A percentile compares a stretch with the other conserved stretches of the same genome.
These are phyloP conservation scores for Chelonus insularis DNA, from an alignment of 1,140 invertebrate species.

Conservation along the genomic window DNA sequence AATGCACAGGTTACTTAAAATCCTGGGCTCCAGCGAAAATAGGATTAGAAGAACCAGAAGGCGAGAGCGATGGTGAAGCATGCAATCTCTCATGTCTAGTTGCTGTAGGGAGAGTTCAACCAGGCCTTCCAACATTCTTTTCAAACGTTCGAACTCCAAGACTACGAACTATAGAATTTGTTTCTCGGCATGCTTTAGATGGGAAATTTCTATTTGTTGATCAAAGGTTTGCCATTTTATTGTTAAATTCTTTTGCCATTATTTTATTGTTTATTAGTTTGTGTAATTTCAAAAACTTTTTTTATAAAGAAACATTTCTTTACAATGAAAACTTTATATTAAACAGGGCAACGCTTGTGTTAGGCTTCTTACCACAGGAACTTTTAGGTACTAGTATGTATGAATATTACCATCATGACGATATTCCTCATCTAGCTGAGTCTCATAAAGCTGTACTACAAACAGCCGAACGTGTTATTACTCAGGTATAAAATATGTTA, in stretches of 20 bases:
- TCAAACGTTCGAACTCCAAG: slow-evolving; percentile 38
- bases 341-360: slow-evolving; percentile 83
- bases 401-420: slow-evolving; percentile 87
- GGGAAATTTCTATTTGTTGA: slow-evolving; percentile 98
- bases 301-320: slow-evolving; percentile 10
- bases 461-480: slow-evolving; percentile 66
- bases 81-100: slow-evolving; percentile 85
- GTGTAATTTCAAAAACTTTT: not conserved
- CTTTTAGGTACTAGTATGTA: slow-evolving; percentile 90
- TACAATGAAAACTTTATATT: slow-evolving; percentile 35
- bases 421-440: slow-evolving; percentile 79
- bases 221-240: slow-evolving; percentile 66
- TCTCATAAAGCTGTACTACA: slow-evolving; percentile 81
- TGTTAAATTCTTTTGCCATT: not conserved
- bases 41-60: slow-evolving; percentile 65
- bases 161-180: slow-evolving; percentile 72
- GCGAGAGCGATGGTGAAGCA: slow-evolving; percentile 74
- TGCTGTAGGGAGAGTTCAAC: slow-evolving; percentile 74
- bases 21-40: slow-evolving; percentile 85
- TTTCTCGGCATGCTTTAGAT: slow-evolving; percentile 91
- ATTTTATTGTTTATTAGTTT: slow-evolving; percentile 9
- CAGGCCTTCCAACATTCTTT: slow-evolving; percentile 39
- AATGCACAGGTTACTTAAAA: slow-evolving; percentile 90
- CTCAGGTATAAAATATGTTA: slow-evolving; percentile 63
- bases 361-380: slow-evolving; percentile 92